A percentile compares a stretch with the other conserved stretches of the same genome.
phyloP scores from a whole-genome alignment of 1,140 invertebrate species.

The Drosophila nannoptera region DNA sequence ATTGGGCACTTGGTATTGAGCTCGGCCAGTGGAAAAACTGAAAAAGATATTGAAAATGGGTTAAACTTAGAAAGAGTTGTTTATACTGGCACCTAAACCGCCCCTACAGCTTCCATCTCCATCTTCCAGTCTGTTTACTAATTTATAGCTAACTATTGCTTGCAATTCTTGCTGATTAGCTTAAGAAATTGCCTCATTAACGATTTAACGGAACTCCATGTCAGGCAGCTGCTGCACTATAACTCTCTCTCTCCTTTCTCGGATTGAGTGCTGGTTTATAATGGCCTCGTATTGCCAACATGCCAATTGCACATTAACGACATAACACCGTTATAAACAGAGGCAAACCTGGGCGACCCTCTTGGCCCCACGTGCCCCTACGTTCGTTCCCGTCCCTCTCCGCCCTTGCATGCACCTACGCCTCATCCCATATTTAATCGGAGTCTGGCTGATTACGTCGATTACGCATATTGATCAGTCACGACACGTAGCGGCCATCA shows the following conservation, averaged over 20 bases:
- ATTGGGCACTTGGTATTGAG: too few species aligned
- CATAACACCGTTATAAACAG: constrained; percentile 76
- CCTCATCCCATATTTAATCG: constrained; percentile 26
- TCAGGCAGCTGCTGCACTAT: constrained; percentile 39
- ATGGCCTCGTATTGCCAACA: constrained; percentile 63
- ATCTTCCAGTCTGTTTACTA: neutral
- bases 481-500: constrained; percentile 62
- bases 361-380: neutral
- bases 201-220: constrained; percentile 72
- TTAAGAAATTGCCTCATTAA: constrained; percentile 71
- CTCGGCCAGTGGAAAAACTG: neutral
- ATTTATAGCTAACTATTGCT: neutral
- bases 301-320: constrained; percentile 78
- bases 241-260: constrained; percentile 2
- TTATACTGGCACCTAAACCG: too few species aligned
- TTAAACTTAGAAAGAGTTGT: too few species aligned
- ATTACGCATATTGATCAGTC: constrained; percentile 74
- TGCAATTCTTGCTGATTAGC: constrained; percentile 22
- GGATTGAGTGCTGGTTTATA: constrained; percentile 26
- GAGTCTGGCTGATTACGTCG: constrained; percentile 55
- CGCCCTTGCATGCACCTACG: constrained; percentile 18
- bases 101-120: too few species aligned
- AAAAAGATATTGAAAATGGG: too few species aligned
- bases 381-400: neutral
- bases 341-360: constrained; percentile 23